These are phyloP conservation scores for Gadus macrocephalus DNA, from an alignment of 2,113 vertebrate genomes.

Conservation along the genomic window DNA sequence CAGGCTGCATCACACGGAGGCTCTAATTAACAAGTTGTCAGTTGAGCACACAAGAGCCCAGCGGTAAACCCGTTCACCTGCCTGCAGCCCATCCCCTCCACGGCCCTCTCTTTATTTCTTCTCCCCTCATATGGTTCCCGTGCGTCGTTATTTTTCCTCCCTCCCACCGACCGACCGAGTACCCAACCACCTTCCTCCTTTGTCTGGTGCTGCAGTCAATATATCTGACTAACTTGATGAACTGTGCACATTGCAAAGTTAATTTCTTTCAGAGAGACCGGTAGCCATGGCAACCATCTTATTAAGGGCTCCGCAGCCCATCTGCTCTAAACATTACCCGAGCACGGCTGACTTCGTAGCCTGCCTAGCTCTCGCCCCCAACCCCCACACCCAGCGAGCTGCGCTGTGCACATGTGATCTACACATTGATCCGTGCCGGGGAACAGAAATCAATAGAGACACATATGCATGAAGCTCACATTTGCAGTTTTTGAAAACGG, in stretches of 20 bases:
- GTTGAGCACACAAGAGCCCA: conserved; percentile 31
- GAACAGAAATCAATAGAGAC: conserved; percentile 52
- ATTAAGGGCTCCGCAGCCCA: conserved; percentile 75
- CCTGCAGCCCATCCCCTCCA: conserved; percentile 19
- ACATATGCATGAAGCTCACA: conserved; percentile 31
- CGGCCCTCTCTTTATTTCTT: conserved; percentile 5
- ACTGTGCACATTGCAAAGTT: conserved; percentile 70
- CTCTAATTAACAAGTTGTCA: conserved; percentile 54
- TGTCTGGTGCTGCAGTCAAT: conserved; percentile 62
- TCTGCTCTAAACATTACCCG: conserved; percentile 86
- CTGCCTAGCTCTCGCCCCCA: conserved; percentile 2
- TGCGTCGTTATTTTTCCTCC: conserved; percentile 6
- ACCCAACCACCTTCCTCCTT: conserved; percentile 18
- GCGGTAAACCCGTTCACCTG: conserved; percentile 31
- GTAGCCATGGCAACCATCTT: conserved; percentile 81
- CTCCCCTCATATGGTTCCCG: conserved; percentile 19
- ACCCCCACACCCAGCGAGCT: conserved; percentile 24
- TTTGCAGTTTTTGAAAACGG: conserved; percentile 32
- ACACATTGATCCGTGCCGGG: conserved; percentile 65
- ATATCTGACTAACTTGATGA: conserved; percentile 73
- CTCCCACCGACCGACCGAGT: no score
- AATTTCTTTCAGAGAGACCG: conserved; percentile 72
- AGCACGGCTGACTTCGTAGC: conserved; percentile 51
- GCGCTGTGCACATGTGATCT: conserved; percentile 70
- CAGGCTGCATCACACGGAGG: conserved; percentile 47